Conservation (phyloP, 2,888 invertebrate species). For the Drosophila kokeensis region DNA sequence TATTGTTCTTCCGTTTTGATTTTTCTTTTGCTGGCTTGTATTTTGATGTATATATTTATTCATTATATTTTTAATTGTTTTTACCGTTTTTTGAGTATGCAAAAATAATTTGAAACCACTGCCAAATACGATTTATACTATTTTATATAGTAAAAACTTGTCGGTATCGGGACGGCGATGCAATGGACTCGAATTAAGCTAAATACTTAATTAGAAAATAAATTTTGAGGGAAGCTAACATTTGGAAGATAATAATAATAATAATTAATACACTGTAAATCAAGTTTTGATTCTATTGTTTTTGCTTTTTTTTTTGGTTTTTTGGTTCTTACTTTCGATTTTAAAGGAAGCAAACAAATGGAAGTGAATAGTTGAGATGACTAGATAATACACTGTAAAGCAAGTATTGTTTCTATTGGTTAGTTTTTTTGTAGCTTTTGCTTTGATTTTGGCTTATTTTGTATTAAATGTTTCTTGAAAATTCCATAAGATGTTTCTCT, state of each 20-base stretch:
- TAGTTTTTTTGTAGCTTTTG: not conserved
- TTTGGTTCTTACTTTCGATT: not conserved
- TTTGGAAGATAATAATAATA: slow-evolving; percentile 16
- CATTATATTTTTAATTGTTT: slow-evolving; percentile 24
- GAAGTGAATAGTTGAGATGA: slow-evolving; percentile 25
- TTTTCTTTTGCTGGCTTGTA: slow-evolving; percentile 57
- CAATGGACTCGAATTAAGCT: slow-evolving; percentile 54
- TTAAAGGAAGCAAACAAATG: not conserved
- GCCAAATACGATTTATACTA: slow-evolving; percentile 19
- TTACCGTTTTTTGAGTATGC: slow-evolving; percentile 30
- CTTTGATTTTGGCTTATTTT: slow-evolving; percentile 9
- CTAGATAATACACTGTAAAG: slow-evolving; percentile 26
- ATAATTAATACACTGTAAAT: slow-evolving; percentile 14
- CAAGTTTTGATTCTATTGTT: slow-evolving; percentile 8
- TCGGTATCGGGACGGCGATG: slow-evolving; percentile 68
- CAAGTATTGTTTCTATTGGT: slow-evolving; percentile 8
- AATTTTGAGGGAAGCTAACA: slow-evolving; percentile 38
- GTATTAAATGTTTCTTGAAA: slow-evolving; percentile 23
- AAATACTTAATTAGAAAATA: slow-evolving; percentile 14
- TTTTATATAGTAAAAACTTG: slow-evolving; percentile 17
- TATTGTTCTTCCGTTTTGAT: slow-evolving; percentile 43
- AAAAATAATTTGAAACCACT: slow-evolving; percentile 63
- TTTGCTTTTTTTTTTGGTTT: slow-evolving; percentile 1
- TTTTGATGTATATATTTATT: slow-evolving; percentile 30
- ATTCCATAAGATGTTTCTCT: slow-evolving; percentile 5